Evolutionary conservation across 2,797 vertebrate genomes (phyloP).

Genomic region (Emydoidea blandingii): DNA sequence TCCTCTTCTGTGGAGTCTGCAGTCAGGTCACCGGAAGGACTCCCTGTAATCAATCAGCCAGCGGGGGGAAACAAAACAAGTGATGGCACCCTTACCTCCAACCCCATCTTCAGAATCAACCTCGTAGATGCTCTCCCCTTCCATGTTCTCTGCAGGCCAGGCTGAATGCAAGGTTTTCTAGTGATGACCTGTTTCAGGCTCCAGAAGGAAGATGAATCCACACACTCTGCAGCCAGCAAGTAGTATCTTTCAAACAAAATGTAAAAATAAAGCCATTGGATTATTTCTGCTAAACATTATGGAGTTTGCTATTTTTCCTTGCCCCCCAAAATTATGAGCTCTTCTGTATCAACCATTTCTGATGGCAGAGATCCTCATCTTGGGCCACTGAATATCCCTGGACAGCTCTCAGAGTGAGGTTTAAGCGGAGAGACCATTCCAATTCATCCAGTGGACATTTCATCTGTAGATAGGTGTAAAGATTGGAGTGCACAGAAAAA

Average conservation of each 20-base stretch:
- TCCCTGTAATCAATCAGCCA: conserved; percentile 18
- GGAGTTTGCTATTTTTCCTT: neutral
- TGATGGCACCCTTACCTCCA: conserved; percentile 54
- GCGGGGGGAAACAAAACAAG: conserved; percentile 25
- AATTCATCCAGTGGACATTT: neutral
- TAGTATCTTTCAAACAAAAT: conserved; percentile 71
- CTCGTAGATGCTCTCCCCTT: conserved; percentile 73
- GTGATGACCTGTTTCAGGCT: conserved; percentile 29
- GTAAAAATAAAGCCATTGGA: conserved; percentile 58
- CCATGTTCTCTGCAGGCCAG: conserved; percentile 41
- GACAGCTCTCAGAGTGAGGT: neutral
- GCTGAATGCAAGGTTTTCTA: conserved; percentile 48
- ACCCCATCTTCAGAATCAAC: conserved; percentile 70
- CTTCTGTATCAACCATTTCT: neutral
- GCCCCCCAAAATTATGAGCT: neutral
- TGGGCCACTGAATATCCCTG: neutral
- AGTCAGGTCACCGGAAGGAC: neutral
- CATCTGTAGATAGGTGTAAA: neutral
- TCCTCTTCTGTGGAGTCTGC: conserved; percentile 4
- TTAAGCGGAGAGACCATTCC: neutral
- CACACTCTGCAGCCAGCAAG: conserved; percentile 55
- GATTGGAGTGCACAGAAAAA: neutral
- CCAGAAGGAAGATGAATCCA: conserved; percentile 61
- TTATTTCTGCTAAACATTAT: neutral
- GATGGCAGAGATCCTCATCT: neutral